Conservation (phyloP, 2,888 invertebrate species). For the Pyrgus malvae region DNA sequence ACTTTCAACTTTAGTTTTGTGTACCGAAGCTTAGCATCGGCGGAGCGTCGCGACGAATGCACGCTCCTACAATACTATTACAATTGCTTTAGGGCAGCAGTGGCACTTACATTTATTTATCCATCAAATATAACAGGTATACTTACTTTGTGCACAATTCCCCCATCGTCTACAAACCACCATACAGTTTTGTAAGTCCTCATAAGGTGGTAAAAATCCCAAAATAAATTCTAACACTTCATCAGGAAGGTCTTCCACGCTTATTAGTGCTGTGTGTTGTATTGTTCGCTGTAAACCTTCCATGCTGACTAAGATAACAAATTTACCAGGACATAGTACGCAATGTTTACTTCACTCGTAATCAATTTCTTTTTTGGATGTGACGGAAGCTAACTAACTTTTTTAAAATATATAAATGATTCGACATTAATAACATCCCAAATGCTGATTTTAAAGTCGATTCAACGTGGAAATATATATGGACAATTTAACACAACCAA, state of each 20-base stretch:
- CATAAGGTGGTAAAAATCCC: conserved; percentile 93
- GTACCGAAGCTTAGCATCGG: too few species aligned
- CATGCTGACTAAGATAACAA: conserved; percentile 43
- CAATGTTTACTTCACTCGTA: conserved; percentile 5
- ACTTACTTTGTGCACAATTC: conserved; percentile 91
- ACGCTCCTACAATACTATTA: too few species aligned
- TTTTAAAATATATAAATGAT: neutral
- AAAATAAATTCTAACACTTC: conserved; percentile 97
- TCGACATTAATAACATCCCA: conserved; percentile 7
- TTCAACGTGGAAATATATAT: conserved; percentile 6
- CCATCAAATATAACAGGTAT: too few species aligned
- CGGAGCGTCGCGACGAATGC: too few species aligned
- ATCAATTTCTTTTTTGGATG: neutral
- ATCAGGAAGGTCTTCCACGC: conserved; percentile 90
- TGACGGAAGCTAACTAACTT: neutral
- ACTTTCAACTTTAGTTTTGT: too few species aligned
- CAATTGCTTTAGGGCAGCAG: too few species aligned
- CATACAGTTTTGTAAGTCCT: conserved; percentile 93
- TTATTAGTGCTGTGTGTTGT: conserved; percentile 57
- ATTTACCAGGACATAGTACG: conserved; percentile 4
- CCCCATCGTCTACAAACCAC: conserved; percentile 94
- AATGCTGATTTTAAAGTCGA: neutral
- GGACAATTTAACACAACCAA: conserved; percentile 23
- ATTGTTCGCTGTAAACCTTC: conserved; percentile 60
- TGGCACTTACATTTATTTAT: too few species aligned